Evolutionary conservation across 2,888 invertebrate species (phyloP).

Genomic region (Ornithoptera alexandrae): DNA sequence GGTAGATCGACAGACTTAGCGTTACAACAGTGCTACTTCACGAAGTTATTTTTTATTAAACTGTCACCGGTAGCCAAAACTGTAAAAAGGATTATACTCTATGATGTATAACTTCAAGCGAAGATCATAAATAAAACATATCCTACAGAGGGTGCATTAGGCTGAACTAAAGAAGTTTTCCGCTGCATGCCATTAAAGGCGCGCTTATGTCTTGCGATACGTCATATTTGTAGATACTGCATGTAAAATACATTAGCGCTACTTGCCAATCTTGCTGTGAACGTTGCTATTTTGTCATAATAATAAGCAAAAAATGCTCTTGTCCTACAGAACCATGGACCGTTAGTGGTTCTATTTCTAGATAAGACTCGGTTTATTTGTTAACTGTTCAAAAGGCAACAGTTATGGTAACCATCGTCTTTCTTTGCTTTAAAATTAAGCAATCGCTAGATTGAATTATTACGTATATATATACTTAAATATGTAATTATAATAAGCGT

Average conservation of each 20-base stretch:
- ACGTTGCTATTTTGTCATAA: conserved; percentile 55
- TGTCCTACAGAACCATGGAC: not conserved
- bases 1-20: conserved; percentile 29
- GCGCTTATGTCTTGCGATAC: conserved; percentile 48
- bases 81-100: too few species aligned
- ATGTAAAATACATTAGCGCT: conserved; percentile 68
- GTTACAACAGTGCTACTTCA: conserved; percentile 1
- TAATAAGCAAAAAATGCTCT: conserved; percentile 40
- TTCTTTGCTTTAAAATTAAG: too few species aligned
- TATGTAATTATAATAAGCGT: too few species aligned
- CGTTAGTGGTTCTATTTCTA: too few species aligned
- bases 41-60: too few species aligned
- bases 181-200: conserved; percentile 28
- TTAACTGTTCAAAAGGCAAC: not conserved
- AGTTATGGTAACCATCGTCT: too few species aligned
- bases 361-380: conserved; percentile 26
- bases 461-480: too few species aligned
- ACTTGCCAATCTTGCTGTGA: conserved; percentile 52
- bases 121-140: conserved; percentile 16
- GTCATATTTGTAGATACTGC: conserved; percentile 63
- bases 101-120: not conserved
- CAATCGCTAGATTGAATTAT: too few species aligned
- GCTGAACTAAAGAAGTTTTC: conserved; percentile 19
- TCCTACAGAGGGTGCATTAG: conserved; percentile 14
- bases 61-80: too few species aligned